phyloP scores from a whole-genome alignment of 2,113 vertebrate species.

The Osmerus mordax region DNA sequence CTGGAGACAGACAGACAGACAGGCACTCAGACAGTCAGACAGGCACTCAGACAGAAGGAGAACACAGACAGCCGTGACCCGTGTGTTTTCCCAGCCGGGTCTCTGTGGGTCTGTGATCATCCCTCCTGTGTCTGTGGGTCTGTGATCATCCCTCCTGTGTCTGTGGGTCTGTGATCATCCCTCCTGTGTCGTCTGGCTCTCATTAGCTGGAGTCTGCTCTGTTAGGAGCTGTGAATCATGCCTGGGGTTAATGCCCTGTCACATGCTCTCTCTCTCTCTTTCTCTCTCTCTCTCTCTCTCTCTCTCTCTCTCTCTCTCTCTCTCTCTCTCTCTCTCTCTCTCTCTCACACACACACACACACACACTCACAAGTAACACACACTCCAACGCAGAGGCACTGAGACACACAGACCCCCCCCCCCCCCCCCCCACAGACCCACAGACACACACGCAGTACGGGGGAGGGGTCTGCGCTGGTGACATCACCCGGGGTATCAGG shows the following conservation, averaged over 20 bases:
- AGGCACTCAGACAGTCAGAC: too few species aligned
- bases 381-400: too few species aligned
- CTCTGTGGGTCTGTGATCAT: too few species aligned
- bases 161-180: too few species aligned
- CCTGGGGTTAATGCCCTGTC: conserved; percentile 25
- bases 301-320: too few species aligned
- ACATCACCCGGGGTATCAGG: conserved; percentile 35
- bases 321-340: too few species aligned
- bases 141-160: too few species aligned
- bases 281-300: too few species aligned
- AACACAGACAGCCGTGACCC: too few species aligned
- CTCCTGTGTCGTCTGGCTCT: neutral
- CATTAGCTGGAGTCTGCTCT: neutral
- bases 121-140: neutral
- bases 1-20: too few species aligned
- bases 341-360: neutral
- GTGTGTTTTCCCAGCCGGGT: too few species aligned
- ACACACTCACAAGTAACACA: neutral
- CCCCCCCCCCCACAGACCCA: conserved; percentile 5
- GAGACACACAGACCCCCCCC: neutral
- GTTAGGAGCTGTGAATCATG: conserved; percentile 34
- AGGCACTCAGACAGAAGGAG: neutral
- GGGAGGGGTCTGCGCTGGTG: conserved; percentile 21
- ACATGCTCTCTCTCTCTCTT: neutral
- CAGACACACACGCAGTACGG: neutral